Evolutionary conservation across 2,113 vertebrate species (phyloP).

Genomic region (Rhipidura dahli): DNA sequence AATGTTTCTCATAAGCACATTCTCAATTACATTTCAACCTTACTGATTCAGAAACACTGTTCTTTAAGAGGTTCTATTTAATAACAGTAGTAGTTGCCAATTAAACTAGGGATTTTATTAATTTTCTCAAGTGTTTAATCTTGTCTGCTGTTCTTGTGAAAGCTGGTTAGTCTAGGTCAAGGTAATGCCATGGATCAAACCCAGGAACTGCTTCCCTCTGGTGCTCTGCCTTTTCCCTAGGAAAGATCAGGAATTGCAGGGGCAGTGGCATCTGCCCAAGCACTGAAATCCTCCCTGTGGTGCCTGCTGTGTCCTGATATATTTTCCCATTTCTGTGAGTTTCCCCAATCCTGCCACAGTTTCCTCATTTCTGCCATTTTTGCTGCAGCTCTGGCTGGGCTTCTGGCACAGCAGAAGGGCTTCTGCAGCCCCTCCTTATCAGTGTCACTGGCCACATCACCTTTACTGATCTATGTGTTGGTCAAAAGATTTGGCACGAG

Average conservation of each 20-base stretch:
- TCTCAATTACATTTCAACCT: slow-evolving; percentile 21
- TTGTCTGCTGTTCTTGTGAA: background rate
- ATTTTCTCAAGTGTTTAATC: background rate
- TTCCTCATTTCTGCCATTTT: background rate
- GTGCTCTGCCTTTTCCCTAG: background rate
- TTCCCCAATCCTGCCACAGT: background rate
- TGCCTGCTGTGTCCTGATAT: background rate
- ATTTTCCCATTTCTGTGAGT: background rate
- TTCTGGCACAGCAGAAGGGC: background rate
- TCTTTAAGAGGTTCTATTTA: slow-evolving; percentile 4
- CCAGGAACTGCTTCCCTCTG: background rate
- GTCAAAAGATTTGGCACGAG: background rate
- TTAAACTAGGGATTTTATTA: slow-evolving; percentile 3
- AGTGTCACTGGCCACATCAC: background rate
- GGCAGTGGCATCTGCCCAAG: background rate
- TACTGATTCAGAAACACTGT: background rate
- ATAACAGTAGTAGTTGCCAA: background rate
- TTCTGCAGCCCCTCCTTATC: background rate
- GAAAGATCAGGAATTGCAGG: background rate
- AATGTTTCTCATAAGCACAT: slow-evolving; percentile 26
- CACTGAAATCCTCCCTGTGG: background rate
- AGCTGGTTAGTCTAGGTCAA: background rate
- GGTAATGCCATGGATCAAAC: background rate
- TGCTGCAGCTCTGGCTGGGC: background rate
- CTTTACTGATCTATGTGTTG: background rate